Evolutionary conservation across 2,113 vertebrate genomes (phyloP), one percentile per base, ranked within the genome.

Genomic region (Phoxinus phoxinus): DNA sequence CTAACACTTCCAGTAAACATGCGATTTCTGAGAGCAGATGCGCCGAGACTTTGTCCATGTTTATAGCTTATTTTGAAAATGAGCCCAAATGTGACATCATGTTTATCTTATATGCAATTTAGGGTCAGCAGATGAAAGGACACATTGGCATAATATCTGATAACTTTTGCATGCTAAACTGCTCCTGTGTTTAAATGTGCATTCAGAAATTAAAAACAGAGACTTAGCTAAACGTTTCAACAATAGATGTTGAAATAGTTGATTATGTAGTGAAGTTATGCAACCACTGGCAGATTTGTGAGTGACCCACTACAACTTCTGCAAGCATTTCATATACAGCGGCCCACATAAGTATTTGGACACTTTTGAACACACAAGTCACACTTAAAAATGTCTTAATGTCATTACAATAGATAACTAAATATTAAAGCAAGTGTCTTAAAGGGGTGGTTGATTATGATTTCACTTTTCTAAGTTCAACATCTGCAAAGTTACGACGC

Each of bases 21-120:
- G 81, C 23, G 8, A 58, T 83, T 71, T 58, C 67, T 37, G 51
- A 23, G 80, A 48, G 61, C 80, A 82, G 81, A 83, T 72, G 81
- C 81, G 72, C 46, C 19, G 46, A 72, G 80, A 23, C 19, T 81
- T 48, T 48, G 61, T 48, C 81, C 17, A 48, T 67, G 79, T 81
- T 69, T 81, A 67, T 48, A 51, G 46, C 19, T 23, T 11, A 51
- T 32, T 83, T 83, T 35, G 32, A 72, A 53, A 51, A 8, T n/a
- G 63, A 35, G 80, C 59, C 80, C 61, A 13, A 81, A 81, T 81
- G 80, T 69, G 80, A 81, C 58, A 65, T 61, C 53, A 61, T 61
- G 77, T 82, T 82, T 69, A 46, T 41, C 23, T 69, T 82, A 69
- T 17, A 23, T 32, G 19, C 6, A 35, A 69, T 69, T 30, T 51